Base-by-base conservation (phyloP, 1,140 invertebrate species). In the Drosophila lacteicornis region DNA sequence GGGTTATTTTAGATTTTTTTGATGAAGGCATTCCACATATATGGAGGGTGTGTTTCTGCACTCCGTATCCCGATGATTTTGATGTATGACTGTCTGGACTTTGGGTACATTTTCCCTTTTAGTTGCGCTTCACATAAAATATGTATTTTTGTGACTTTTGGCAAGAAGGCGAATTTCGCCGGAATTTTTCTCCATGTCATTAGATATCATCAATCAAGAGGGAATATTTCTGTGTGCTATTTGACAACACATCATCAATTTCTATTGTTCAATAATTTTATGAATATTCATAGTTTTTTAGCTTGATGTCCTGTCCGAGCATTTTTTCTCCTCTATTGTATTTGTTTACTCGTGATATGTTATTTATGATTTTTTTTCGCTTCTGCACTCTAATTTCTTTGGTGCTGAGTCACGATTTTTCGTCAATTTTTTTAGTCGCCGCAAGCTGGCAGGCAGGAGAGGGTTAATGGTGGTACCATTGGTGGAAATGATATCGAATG, bases 231-330 rank as follows among this genome's bases (percentile, higher is more conserved):
- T 38, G 25, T 82, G 15, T 71, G 55, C 80, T 42, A 87, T 87
- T 87, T 84, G 85, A 90, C 85, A 85, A 81, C 85, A 90, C 79
- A 90, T 88, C 85, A 88, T 88, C 85, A 85, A 84, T 85, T 82
- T 90, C 85, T 90, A 88, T 88, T 88, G 85, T 85, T 85, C 81
- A 90, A 88, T 90, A 79, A 75, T 80, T 88, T 88, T 90, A 88
- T 88, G 85, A 88, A 88, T 88, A 88, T 88, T 88, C 85, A 88
- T 88, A 88, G 85, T 88, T 82, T 79, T 82, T 79, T 82, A 80
- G 78, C 75, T 50, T 40, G 53, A 65, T 65, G 50, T 67, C 42
- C 53, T 45, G 50, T 59, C 55, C 68, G 30, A 60, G 30, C 27
- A 43, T 59, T 78, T 74, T 56, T 57, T 25, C 43, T 2, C 40